phyloP scores from a whole-genome alignment of 1,140 invertebrate genomes.

The Ganaspis sp. region DNA sequence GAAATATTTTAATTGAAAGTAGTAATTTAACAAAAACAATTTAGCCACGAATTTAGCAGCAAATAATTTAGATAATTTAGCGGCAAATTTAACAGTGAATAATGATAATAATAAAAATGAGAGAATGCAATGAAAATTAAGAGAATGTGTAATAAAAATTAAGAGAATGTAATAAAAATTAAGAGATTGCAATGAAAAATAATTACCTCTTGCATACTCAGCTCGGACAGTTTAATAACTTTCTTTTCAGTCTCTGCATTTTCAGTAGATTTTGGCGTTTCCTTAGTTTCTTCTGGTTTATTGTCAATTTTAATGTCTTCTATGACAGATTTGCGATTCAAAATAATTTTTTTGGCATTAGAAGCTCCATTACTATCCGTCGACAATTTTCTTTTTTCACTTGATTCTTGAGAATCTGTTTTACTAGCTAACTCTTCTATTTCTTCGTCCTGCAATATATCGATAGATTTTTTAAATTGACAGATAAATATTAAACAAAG shows the following conservation, averaged over 20 bases:
- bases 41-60: too few species aligned
- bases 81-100: too few species aligned
- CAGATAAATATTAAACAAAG: neutral
- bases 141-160: neutral
- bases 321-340: slow-evolving; percentile 81
- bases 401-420: slow-evolving; percentile 66
- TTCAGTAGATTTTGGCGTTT: slow-evolving; percentile 47
- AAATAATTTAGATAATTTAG: too few species aligned
- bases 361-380: slow-evolving; percentile 54
- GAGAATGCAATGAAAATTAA: too few species aligned
- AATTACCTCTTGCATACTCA: slow-evolving; percentile 81
- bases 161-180: neutral
- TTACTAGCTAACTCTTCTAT: slow-evolving; percentile 70
- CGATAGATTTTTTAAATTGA: slow-evolving; percentile 32
- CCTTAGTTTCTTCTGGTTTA: slow-evolving; percentile 55
- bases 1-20: too few species aligned
- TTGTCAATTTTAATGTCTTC: slow-evolving; percentile 69
- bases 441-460: slow-evolving; percentile 69
- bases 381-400: slow-evolving; percentile 66
- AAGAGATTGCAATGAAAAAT: neutral
- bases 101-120: too few species aligned
- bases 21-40: too few species aligned
- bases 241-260: slow-evolving; percentile 69
- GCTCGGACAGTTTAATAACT: slow-evolving; percentile 79
- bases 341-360: slow-evolving; percentile 79